Evolutionary conservation across 1,140 invertebrate genomes (phyloP), one percentile per base, ranked within the genome.

Genomic region (Drosophila simulans): DNA sequence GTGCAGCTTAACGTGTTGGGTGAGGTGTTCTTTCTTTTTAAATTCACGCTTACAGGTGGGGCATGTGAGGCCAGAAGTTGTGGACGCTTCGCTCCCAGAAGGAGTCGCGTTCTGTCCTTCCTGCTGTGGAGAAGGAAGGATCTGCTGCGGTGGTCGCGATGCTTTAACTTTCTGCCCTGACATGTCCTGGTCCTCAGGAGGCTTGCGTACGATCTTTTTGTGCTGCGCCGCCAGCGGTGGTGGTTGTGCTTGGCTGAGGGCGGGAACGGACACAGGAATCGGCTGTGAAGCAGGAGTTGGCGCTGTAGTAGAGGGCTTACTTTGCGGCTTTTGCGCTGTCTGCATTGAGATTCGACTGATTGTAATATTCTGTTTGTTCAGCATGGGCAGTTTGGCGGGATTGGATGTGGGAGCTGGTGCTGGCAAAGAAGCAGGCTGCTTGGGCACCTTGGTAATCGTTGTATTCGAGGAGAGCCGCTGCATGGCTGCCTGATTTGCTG

Each of bases 1-100:
- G 80, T 97, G 96, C 5, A 95, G 95, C 8, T 95, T 94, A 56
- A 95, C 93, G 75, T 97, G 96, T 39, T 95, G 93, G 2, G 95
- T 93, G n/a, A 97, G 91, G 79, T 95, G 94, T 66, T 96, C 95
- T 65, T 95, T 96, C 3, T 95, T 94, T 70, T 95, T 96, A 79
- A 97, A 97, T 1, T 94, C 93, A 88, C 96, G 96, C 0, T 94
- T 93, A 85, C 96, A 97, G 1, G 94, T 94, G 0, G 92, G 71
- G 34, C 91, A 92, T 52, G 65, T 80, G 4, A 86, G 57, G 12
- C 42, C 37, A 20, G 49, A 42, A 1, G 45, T 27, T 4, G 39
- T 5, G 27, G 71, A 51, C 13, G 69, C 31, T 12, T 78, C 79
- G 15, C 31, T 34, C 0, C 45, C 40, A 25, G 45, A 51, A 10